Evolutionary conservation across 2,888 invertebrate species (phyloP).

Genomic region (Drosophila infuscata): DNA sequence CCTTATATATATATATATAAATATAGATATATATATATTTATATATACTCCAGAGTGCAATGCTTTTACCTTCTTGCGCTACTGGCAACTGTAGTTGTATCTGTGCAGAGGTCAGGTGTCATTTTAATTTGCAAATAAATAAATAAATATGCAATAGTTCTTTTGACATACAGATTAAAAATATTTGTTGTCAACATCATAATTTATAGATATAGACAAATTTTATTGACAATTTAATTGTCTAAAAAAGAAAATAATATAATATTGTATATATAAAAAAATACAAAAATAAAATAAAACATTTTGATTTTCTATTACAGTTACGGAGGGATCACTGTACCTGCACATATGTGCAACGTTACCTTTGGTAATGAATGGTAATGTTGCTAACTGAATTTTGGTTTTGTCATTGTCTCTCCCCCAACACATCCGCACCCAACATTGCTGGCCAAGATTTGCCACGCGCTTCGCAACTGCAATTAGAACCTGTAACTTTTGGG

Average conservation of each 20-base stretch:
- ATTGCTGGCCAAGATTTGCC: constrained; percentile 59
- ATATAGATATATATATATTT: too few relatives aligned
- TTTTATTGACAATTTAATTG: too few relatives aligned
- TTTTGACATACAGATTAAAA: background rate
- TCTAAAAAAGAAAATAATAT: too few relatives aligned
- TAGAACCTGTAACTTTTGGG: constrained; percentile 62
- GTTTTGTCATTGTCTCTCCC: constrained; percentile 45
- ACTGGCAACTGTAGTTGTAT: constrained; percentile 10
- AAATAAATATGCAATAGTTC: too few relatives aligned
- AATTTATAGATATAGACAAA: background rate
- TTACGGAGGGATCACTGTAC: background rate
- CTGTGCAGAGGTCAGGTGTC: background rate
- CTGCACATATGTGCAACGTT: constrained; percentile 47
- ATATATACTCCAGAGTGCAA: background rate
- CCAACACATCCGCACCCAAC: background rate
- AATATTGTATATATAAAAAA: background rate
- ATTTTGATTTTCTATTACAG: too few relatives aligned
- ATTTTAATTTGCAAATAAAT: background rate
- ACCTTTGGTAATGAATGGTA: constrained; percentile 72
- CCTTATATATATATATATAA: background rate
- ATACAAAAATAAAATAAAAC: background rate
- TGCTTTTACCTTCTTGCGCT: constrained; percentile 1
- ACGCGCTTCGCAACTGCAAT: constrained; percentile 67
- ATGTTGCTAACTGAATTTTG: constrained; percentile 74
- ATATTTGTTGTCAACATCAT: background rate